Conservation (phyloP, 2,797 vertebrate species). For the Acanthornis magna region DNA sequence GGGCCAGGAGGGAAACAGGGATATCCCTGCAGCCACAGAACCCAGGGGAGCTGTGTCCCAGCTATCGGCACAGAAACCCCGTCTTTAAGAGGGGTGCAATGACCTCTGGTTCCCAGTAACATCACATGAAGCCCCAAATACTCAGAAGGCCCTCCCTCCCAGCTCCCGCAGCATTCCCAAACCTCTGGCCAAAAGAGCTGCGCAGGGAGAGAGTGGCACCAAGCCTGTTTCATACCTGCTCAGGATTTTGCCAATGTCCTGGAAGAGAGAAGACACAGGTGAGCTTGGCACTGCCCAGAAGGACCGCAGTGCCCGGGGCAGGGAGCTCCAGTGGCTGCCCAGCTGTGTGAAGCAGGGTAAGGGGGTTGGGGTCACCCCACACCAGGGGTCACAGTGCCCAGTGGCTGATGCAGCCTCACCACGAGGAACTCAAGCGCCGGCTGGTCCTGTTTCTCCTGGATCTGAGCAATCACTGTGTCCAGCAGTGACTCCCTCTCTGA, state of each 20-base stretch:
- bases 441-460: not conserved
- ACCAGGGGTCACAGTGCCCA: fast-evolving
- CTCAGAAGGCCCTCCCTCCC: not conserved
- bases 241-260: not conserved
- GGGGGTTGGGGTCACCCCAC: not conserved
- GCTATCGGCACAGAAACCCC: fast-evolving
- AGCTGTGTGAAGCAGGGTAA: not conserved
- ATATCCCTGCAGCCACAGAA: not conserved
- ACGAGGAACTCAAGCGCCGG: not conserved
- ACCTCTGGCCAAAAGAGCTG: not conserved
- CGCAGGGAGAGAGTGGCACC: fast-evolving
- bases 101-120: not conserved
- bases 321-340: not conserved
- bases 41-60: not conserved
- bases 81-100: not conserved
- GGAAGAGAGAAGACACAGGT: not conserved
- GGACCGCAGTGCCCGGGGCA: fast-evolving
- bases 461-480: not conserved
- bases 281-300: not conserved
- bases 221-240: not conserved
- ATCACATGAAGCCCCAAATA: not conserved
- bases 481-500: constrained; percentile 58
- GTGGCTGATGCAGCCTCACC: not conserved
- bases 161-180: not conserved
- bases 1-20: not conserved